Evolutionary conservation across 2,888 invertebrate species (phyloP).

Genomic region (Lagria hirta): DNA sequence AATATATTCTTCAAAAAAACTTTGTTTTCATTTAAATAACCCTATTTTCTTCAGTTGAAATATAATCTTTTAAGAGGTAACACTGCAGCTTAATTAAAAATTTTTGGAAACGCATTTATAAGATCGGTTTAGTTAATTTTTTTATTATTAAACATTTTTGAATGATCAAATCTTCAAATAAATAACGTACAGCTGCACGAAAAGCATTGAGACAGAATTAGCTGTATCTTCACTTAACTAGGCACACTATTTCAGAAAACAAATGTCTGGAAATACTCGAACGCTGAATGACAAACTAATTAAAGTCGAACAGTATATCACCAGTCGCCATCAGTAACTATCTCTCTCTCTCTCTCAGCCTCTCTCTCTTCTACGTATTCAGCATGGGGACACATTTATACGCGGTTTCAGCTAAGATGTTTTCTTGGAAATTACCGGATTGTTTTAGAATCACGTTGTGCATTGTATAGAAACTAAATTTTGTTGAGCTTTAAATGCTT

Average conservation of each 20-base stretch:
- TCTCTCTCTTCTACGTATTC: conserved; percentile 20
- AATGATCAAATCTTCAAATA: conserved; percentile 20
- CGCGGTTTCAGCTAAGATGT: conserved; percentile 27
- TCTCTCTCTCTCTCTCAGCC: no score
- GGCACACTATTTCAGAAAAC: conserved; percentile 39
- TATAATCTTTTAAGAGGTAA: no score
- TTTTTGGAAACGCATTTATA: no score
- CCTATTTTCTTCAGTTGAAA: no score
- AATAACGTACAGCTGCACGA: conserved; percentile 25
- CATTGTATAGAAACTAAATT: conserved; percentile 21
- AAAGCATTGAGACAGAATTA: conserved; percentile 31
- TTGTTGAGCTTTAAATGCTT: conserved; percentile 13
- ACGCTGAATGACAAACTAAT: conserved; percentile 45
- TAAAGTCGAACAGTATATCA: conserved; percentile 44
- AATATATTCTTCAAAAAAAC: no score
- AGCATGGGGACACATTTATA: conserved; percentile 24
- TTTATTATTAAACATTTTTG: no score
- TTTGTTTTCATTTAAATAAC: no score
- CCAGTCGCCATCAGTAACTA: conserved; percentile 29
- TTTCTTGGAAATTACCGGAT: conserved; percentile 31
- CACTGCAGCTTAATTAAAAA: no score
- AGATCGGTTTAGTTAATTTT: no score
- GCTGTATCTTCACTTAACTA: conserved; percentile 38
- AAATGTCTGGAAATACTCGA: conserved; percentile 43
- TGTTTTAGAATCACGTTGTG: conserved; percentile 34